These are phyloP conservation scores for Drosophila putrida DNA, from an alignment of 2,888 invertebrate species.

Conservation along the genomic window DNA sequence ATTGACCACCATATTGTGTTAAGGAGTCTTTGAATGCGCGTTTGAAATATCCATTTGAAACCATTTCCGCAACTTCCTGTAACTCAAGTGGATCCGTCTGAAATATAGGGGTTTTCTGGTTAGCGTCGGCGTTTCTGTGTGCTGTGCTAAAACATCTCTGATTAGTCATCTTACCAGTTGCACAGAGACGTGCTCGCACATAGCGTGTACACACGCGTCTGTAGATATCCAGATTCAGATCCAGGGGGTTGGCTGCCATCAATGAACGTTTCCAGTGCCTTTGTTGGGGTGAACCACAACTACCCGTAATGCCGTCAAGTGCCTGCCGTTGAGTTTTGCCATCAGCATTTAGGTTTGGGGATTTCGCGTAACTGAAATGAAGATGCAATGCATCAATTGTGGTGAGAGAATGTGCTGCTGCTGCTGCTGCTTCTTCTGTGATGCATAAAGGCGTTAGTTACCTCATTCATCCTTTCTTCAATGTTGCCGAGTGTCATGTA, in stretches of 20 bases:
- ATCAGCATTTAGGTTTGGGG: not conserved
- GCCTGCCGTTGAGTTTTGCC: constrained; percentile 11
- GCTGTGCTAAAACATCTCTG: constrained; percentile 7
- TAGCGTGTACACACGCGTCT: constrained; percentile 10
- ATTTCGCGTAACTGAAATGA: constrained; percentile 1
- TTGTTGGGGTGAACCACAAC: constrained; percentile 19
- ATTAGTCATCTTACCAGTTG: constrained; percentile 22
- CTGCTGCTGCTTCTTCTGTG: not conserved
- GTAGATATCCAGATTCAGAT: constrained; percentile 11
- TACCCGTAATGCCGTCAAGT: constrained; percentile 27
- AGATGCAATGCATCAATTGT: constrained; percentile 20
- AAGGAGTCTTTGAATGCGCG: not conserved
- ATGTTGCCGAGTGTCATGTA: constrained; percentile 2
- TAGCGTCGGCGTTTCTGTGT: constrained; percentile 18
- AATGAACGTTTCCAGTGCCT: constrained; percentile 7
- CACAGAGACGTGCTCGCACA: constrained; percentile 18
- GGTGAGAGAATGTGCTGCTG: constrained; percentile 1
- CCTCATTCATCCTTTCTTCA: constrained; percentile 17
- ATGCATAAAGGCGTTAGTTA: constrained; percentile 22
- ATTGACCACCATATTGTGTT: not conserved
- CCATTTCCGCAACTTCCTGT: constrained; percentile 18
- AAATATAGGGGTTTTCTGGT: constrained; percentile 11
- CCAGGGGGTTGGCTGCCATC: constrained; percentile 17
- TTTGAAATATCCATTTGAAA: constrained; percentile 9
- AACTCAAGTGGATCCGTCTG: constrained; percentile 16